Evolutionary conservation across 2,888 invertebrate species (phyloP), one percentile per base, ranked within the genome.

Genomic region (Lepidonotus clava): DNA sequence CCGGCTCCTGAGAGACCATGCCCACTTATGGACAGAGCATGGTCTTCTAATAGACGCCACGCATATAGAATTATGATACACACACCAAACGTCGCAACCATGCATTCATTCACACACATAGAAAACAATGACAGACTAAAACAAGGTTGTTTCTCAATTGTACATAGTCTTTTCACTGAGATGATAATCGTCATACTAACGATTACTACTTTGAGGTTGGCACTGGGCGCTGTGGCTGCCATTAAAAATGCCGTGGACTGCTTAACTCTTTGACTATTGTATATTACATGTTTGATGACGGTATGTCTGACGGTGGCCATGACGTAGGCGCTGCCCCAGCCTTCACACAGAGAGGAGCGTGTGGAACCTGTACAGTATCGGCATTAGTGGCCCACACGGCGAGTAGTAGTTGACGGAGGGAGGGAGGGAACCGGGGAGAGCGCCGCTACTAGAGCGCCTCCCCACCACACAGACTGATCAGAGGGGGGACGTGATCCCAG

Each of bases 111-210:
- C 71, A 71, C 71, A 71, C 32, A 71, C 36, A 71, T 32, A 36
- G 61, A 61, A n/a, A 11, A 36, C 36, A 36, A 66, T 11, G 32
- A 24, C 71, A 8, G 36, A 71, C n/a, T n/a, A n/a, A n/a, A n/a
- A n/a, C n/a, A n/a, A 24, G 38, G 24, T 38, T 71, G 36, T 71
- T 71, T 71, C 18, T 4, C 11, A 71, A 71, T 32, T 71, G 71
- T 71, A 71, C 71, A 71, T 71, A 71, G 34, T 71, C 71, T 38
- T 71, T 71, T 71, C 71, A 71, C 71, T 56, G 56, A 56, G 24
- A n/a, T 5, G 8, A 18, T 46, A 46, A 11, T 18, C 46, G 46
- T 46, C 8, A 6, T 46, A 46, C n/a, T n/a, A n/a, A n/a, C n/a
- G n/a, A n/a, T n/a, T n/a, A n/a, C n/a, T n/a, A n/a, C n/a, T n/a